Evolutionary conservation across 2,113 vertebrate genomes (phyloP), one percentile per base, ranked within the genome.

Genomic region (Genyomyrus donnyi): DNA sequence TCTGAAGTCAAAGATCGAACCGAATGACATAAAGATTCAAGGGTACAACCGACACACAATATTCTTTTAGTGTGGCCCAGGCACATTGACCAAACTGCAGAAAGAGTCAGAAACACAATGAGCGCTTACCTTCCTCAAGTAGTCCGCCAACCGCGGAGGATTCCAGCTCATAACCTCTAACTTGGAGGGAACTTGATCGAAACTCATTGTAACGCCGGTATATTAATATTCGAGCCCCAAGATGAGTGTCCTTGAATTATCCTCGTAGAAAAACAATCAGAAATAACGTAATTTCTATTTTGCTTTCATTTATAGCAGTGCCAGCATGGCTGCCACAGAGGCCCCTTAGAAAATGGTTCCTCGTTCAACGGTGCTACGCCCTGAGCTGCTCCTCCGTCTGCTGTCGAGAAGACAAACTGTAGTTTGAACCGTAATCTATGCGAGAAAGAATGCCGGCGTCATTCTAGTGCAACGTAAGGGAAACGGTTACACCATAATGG

Each of bases 101-200:
- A 45, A 21, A 21, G 19, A 46, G 8, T 45, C 46, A 5, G 27
- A 31, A 9, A 46, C 3, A 52, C 0, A 1, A 21, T 2, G 52
- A 21, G 27, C 31, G 49, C 95, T 95, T 91, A 96, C 95, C 93
- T 9, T 94, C 90, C 88, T 95, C 90, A 96, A 89, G 93, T 97
- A 98, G 0, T 97, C 97, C 0, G 97, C 97, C 13, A 99, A 93
- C 49, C 94, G 94, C 17, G 96, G 95, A 0, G 97, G 91, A 66
- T 93, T 96, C 98, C 98, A 99, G 0, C 89, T 80, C 91, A 95
- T 92, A 92, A 99, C 97, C 5, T 98, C 97, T 0, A 96, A 95
- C 91, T 96, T 96, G 89, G 96, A 94, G 2, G 97, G 98, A 62
- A 96, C 48, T 0, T 93, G 95, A 24, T 94, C 93, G 35, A 93